phyloP scores from a whole-genome alignment of 2,113 vertebrate species.

The Reinhardtius hippoglossoides region DNA sequence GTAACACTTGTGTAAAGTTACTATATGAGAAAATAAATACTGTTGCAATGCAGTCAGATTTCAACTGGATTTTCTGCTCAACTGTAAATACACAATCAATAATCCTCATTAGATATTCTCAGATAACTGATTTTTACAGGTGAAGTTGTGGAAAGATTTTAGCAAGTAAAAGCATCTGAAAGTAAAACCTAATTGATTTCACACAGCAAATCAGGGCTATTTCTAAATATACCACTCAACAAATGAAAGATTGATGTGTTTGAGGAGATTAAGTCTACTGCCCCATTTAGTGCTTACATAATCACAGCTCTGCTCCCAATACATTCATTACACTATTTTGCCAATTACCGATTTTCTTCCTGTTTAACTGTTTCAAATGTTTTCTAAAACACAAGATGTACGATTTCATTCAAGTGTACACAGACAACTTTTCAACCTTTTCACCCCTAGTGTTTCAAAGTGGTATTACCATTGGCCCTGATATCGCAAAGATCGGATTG shows the following conservation, averaged over 20 bases:
- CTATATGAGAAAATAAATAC: neutral
- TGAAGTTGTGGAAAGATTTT: slow-evolving; percentile 10
- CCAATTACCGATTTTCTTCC: neutral
- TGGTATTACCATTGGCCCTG: no score
- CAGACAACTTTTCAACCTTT: neutral
- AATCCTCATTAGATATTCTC: slow-evolving; percentile 7
- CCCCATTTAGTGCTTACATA: slow-evolving; percentile 55
- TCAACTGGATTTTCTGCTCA: neutral
- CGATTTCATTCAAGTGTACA: neutral
- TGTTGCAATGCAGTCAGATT: neutral
- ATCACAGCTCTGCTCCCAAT: slow-evolving; percentile 24
- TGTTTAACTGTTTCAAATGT: no score
- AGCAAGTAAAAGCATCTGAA: neutral
- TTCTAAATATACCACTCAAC: slow-evolving; percentile 32
- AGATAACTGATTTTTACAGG: slow-evolving; percentile 1
- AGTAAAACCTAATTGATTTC: slow-evolving; percentile 31
- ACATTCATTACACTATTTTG: slow-evolving; percentile 17
- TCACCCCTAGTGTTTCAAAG: neutral
- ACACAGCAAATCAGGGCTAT: neutral
- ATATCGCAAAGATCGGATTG: no score
- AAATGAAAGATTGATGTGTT: slow-evolving; percentile 50
- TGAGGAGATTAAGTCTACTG: slow-evolving; percentile 44
- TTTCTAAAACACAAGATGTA: no score
- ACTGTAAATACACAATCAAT: slow-evolving; percentile 1
- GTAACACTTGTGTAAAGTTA: neutral